Evolutionary conservation across 2,797 vertebrate species (phyloP).

Genomic region (Falco berigora): DNA sequence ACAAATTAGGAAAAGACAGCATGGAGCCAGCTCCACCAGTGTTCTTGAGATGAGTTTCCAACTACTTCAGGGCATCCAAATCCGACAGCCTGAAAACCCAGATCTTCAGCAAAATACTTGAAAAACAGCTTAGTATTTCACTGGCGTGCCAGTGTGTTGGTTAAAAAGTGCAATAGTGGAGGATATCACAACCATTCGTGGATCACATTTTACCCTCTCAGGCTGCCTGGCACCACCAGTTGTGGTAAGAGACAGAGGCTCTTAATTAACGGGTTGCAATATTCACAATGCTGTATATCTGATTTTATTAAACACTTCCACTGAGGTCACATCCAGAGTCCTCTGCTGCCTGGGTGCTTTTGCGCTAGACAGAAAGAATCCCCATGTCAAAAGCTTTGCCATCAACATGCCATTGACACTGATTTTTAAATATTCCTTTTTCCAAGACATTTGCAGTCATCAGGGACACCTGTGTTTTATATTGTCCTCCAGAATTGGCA

Average conservation of each 20-base stretch:
- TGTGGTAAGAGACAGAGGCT: background rate
- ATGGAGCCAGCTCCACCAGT: fast-evolving
- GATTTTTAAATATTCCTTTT: background rate
- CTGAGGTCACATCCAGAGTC: background rate
- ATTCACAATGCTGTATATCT: background rate
- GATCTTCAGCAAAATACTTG: background rate
- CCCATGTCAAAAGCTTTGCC: background rate
- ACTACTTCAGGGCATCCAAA: background rate
- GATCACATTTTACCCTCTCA: too few species aligned
- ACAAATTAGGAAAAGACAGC: background rate
- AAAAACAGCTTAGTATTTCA: background rate
- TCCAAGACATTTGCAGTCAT: background rate
- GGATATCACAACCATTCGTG: background rate
- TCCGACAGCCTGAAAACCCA: background rate
- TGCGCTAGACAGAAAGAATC: background rate
- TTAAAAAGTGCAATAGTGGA: background rate
- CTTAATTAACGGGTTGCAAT: background rate
- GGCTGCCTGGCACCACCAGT: background rate
- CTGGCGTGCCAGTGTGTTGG: background rate
- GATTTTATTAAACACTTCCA: background rate
- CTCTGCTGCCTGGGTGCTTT: background rate
- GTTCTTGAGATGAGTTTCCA: background rate
- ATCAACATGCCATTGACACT: background rate
- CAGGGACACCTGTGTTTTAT: background rate
- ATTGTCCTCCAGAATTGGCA: background rate